Percentiles rank a stretch among this genome's conserved stretches.
phyloP scores from a whole-genome alignment of 2,888 invertebrate genomes.

The Macrophya alboannulata region DNA sequence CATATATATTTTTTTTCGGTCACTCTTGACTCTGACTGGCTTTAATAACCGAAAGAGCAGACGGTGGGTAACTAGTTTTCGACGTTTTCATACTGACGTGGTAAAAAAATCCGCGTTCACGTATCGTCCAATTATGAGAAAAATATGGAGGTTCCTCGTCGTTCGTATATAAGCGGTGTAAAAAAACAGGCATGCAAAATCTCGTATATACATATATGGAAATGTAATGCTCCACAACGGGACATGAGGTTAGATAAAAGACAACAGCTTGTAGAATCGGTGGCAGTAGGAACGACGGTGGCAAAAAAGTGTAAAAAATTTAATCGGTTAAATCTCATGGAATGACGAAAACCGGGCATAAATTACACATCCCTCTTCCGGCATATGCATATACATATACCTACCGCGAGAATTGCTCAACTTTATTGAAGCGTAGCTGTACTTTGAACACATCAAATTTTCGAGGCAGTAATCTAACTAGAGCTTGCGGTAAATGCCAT shows the following conservation, averaged over 20 bases:
- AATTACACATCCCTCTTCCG: background rate
- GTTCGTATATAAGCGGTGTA: background rate
- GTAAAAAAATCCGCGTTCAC: background rate
- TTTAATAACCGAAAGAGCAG: too few species aligned
- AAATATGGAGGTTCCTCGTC: background rate
- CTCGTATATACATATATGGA: slow-evolving; percentile 23
- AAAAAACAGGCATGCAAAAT: background rate
- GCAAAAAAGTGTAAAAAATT: background rate
- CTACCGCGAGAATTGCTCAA: background rate
- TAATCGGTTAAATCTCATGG: background rate
- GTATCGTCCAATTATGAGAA: slow-evolving; percentile 23
- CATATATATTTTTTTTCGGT: too few species aligned
- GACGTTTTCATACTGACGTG: background rate
- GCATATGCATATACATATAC: too few species aligned
- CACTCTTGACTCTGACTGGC: too few species aligned
- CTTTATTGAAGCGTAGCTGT: background rate
- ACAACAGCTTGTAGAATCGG: slow-evolving; percentile 23
- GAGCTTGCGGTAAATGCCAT: background rate
- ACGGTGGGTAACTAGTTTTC: background rate
- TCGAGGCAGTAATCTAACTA: background rate
- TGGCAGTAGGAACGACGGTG: background rate
- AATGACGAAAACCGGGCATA: background rate
- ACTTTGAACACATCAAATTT: background rate
- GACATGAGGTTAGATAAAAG: background rate
- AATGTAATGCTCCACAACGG: slow-evolving; percentile 26